A percentile compares a stretch with the other conserved stretches of the same genome.
phyloP scores from a whole-genome alignment of 35 echinoderm and acorn worm genomes.

The Anneissia japonica region DNA sequence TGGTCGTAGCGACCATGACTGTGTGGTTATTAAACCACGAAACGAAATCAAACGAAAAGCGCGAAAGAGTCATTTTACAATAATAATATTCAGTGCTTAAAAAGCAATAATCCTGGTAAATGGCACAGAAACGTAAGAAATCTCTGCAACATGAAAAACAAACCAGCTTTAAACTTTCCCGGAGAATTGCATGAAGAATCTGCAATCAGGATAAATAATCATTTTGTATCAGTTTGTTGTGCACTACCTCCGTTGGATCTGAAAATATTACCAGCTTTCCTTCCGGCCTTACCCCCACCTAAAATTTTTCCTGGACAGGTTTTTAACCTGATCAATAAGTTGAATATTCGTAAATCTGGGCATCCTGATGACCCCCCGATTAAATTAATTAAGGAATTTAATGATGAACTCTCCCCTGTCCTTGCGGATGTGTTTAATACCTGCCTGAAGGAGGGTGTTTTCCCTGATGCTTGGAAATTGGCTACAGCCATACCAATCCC shows the following conservation, averaged over 20 bases:
- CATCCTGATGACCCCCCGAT: conserved; percentile 25
- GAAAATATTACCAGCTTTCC: neutral
- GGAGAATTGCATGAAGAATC: neutral
- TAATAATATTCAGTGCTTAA: neutral
- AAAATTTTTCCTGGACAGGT: conserved; percentile 19
- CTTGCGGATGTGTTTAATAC: neutral
- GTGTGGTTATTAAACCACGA: no score
- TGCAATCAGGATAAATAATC: neutral
- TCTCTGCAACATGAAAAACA: neutral
- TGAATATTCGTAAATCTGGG: conserved; percentile 21
- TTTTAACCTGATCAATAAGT: neutral
- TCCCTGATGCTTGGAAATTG: no score
- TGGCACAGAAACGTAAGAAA: neutral
- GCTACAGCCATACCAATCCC: no score
- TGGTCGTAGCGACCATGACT: no score
- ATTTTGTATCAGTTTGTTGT: neutral
- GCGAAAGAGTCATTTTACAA: neutral
- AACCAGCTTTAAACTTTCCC: neutral
- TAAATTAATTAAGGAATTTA: neutral
- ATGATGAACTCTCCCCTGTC: neutral
- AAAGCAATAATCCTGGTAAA: neutral
- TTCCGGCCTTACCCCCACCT: conserved; percentile 18
- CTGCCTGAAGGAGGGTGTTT: neutral
- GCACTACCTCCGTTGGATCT: neutral
- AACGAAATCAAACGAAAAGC: no score